Base-by-base conservation (phyloP, 2,888 invertebrate species). In the Diaphora mendica region DNA sequence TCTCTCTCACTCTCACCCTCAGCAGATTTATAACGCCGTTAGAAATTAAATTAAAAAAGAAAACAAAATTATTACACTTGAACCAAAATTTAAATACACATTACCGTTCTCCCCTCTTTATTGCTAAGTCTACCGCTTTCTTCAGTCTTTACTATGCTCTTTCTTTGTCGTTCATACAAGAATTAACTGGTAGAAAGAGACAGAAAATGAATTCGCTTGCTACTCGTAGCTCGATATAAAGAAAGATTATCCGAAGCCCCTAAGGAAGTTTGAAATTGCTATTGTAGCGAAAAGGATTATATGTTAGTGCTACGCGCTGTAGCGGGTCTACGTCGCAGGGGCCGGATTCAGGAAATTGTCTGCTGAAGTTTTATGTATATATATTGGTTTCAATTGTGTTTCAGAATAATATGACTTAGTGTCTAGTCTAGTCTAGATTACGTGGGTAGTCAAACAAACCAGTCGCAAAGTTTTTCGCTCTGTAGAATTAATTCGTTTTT, bases 261-360 rank as follows among this genome's bases (percentile, higher is more conserved):
- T 94, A 95, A 96, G 96, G 95, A 96, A 96, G 95, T 96, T 96
- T 94, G 95, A 95, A 96, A 96, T 96, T 96, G 96, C 96, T 95
- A 95, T 96, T 96, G 95, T 96, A 96, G 95, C 95, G 94, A 96
- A 96, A 95, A 95, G 96, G 96, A 96, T 96, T 96, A 96, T 96
- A 96, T 92, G 96, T 94, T 95, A 94, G 93, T 94, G 93, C 94
- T 94, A 94, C 95, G 94, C 94, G 92, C 85, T 93, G 95, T 95
- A 95, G 94, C 88, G 90, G 87, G 88, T 90, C 93, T 94, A 91
- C 93, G 89, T 78, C 84, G 86, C 88, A 85, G 88, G 90, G 90
- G 88, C 83, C 86, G 89, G 90, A 90, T 92, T 91, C 88, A 79
- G 87, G 87, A 89, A 88, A 89, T 89, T 86, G 87, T 87, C 85